Evolutionary conservation across 2,113 vertebrate species (phyloP).

Genomic region (Ammodytes dubius): DNA sequence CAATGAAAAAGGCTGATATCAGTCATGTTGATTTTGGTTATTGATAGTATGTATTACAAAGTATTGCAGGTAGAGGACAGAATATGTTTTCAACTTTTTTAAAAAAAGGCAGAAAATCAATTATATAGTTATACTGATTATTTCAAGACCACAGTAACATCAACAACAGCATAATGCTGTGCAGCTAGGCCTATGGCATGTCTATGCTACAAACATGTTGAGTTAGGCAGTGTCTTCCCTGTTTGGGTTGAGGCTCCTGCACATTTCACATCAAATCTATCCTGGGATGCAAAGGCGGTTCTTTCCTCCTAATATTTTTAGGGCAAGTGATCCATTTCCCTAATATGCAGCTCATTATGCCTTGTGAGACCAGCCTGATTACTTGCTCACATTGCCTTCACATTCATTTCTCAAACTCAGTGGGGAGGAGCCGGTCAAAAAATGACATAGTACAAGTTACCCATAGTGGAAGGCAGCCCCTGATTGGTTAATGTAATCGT

Average conservation of each 20-base stretch:
- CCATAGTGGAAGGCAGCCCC: no score
- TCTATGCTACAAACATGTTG: constrained; percentile 5
- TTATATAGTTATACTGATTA: neutral
- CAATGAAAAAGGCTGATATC: neutral
- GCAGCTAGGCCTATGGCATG: no score
- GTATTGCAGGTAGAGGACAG: neutral
- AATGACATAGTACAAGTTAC: no score
- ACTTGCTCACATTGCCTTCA: no score
- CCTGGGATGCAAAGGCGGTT: constrained; percentile 26
- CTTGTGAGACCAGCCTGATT: no score
- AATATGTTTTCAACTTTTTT: neutral
- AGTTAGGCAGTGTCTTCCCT: constrained; percentile 45
- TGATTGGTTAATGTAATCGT: no score
- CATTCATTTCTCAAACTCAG: no score
- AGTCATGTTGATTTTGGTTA: neutral
- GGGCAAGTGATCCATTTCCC: neutral
- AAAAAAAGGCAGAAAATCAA: neutral
- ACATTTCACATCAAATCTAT: constrained; percentile 45
- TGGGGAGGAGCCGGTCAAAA: no score
- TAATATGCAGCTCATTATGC: neutral
- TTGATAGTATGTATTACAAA: no score
- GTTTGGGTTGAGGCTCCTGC: constrained; percentile 32
- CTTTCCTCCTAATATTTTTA: constrained; percentile 13
- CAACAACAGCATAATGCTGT: neutral
- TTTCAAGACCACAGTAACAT: neutral